Evolutionary conservation across 2,797 vertebrate species (phyloP).

Genomic region (Falco cherrug): DNA sequence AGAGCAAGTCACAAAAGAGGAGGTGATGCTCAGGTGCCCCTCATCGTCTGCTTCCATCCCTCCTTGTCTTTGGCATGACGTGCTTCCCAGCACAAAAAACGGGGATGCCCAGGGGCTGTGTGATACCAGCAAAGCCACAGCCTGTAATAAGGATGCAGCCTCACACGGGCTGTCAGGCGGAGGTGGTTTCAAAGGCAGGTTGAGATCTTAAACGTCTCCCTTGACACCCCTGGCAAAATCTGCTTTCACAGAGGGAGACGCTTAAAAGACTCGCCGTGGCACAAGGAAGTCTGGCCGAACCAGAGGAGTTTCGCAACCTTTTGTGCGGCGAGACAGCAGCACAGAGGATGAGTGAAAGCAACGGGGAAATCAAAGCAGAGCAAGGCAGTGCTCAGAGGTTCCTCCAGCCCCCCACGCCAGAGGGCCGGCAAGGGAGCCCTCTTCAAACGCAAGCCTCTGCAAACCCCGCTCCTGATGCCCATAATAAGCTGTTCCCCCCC

Average conservation of each 20-base stretch:
- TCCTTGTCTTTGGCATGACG: neutral
- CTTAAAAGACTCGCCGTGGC: neutral
- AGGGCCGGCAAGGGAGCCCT: neutral
- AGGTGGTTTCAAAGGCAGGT: neutral
- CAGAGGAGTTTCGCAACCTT: neutral
- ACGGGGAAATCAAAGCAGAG: neutral
- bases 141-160: neutral
- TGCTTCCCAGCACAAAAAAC: neutral
- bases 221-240: neutral
- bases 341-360: neutral
- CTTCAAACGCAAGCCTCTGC: neutral
- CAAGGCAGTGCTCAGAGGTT: neutral
- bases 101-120: neutral
- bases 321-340: neutral
- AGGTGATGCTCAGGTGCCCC: neutral
- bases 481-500: neutral
- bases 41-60: neutral
- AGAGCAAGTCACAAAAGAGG: neutral
- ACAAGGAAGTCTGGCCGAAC: neutral
- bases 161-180: neutral
- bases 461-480: neutral
- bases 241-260: neutral
- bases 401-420: rapidly evolving
- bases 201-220: neutral
- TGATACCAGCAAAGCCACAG: neutral